A percentile compares a stretch with the other conserved stretches of the same genome.
These are phyloP conservation scores for Nematostella vectensis DNA, from an alignment of 92 coral and sea anemone species.

Conservation along the genomic window DNA sequence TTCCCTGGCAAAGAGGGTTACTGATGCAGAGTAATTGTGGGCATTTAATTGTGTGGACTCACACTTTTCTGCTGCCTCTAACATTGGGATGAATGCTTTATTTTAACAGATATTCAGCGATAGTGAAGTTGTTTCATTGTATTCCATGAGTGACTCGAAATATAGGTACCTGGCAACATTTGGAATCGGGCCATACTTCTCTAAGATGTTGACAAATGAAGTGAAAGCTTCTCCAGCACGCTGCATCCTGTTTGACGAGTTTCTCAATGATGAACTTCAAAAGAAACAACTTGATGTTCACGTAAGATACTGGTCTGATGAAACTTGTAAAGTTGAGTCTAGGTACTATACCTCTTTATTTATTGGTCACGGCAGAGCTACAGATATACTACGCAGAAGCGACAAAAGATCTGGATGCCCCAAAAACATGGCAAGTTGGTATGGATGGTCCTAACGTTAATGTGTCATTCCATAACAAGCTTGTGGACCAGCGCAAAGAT, in stretches of 20 bases:
- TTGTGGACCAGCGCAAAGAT: conserved; percentile 21
- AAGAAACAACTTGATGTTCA: conserved; percentile 24
- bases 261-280: conserved; percentile 22
- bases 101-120: conserved; percentile 41
- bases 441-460: conserved; percentile 17
- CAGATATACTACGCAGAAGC: too few species aligned
- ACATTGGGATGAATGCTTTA: conserved; percentile 38
- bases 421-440: conserved; percentile 15
- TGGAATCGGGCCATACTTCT: conserved; percentile 48
- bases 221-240: conserved; percentile 12
- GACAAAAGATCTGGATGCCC: conserved; percentile 2
- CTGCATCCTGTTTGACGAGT: conserved; percentile 23
- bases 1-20: too few species aligned
- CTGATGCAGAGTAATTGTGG: too few species aligned
- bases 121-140: conserved; percentile 40
- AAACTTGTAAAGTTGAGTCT: conserved; percentile 13
- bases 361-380: too few species aligned
- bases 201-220: too few species aligned
- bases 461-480: conserved; percentile 6
- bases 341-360: conserved; percentile 17
- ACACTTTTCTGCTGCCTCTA: too few species aligned
- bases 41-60: too few species aligned
- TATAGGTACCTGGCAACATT: conserved; percentile 38
- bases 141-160: conserved; percentile 44
- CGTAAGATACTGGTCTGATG: conserved; percentile 17